Percentiles rank a stretch among this genome's conserved stretches.
These are phyloP conservation scores for Polyergus mexicanus DNA, from an alignment of 1,140 invertebrate species.

Conservation along the genomic window DNA sequence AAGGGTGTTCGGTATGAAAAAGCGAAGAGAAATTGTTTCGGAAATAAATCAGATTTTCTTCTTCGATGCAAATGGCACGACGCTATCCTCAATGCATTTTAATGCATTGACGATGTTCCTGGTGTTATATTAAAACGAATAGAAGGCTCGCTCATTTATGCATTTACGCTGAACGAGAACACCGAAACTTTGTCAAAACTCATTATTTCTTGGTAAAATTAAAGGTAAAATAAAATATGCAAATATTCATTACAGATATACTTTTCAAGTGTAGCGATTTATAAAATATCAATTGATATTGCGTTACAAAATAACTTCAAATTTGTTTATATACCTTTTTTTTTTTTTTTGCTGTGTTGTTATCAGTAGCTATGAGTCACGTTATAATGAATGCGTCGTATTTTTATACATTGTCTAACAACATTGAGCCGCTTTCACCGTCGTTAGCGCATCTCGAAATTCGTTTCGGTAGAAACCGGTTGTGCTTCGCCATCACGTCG, in stretches of 20 bases:
- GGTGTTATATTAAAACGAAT: conserved; percentile 4
- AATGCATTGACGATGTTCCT: conserved; percentile 19
- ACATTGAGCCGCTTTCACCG: conserved; percentile 50
- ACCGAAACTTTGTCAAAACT: not conserved
- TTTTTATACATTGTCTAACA: not conserved
- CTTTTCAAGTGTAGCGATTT: not conserved
- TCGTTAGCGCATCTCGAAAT: conserved; percentile 56
- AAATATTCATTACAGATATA: not conserved
- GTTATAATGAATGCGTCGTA: conserved; percentile 1
- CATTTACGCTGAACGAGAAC: not conserved
- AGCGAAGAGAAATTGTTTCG: conserved; percentile 46
- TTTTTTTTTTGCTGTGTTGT: not conserved
- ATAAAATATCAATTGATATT: not conserved
- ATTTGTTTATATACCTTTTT: not conserved
- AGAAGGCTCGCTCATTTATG: not conserved
- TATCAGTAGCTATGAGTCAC: not conserved
- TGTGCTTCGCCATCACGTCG: conserved; percentile 9
- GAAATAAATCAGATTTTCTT: conserved; percentile 59
- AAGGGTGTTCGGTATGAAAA: not conserved
- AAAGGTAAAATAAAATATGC: not conserved
- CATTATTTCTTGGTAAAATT: not conserved
- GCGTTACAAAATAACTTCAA: not conserved
- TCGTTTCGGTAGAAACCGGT: conserved; percentile 57
- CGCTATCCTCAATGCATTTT: conserved; percentile 43
- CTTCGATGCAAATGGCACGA: conserved; percentile 41